phyloP scores from a whole-genome alignment of 2,888 invertebrate species.

The Stratiomys singularior region DNA sequence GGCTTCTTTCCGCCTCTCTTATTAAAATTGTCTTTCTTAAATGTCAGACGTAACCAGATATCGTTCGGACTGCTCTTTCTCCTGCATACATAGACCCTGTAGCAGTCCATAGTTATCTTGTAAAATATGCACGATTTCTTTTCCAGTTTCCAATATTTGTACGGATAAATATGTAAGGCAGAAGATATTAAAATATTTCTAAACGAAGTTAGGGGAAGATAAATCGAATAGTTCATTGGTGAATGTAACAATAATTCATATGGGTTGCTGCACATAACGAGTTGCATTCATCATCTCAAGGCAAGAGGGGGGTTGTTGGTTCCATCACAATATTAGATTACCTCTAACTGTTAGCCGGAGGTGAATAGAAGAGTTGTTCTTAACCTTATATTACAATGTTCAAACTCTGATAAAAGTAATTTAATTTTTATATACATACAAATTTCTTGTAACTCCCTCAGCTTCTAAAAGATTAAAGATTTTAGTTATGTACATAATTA shows the following conservation, averaged over 20 bases:
- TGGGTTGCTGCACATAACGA: background rate
- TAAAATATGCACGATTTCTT: background rate
- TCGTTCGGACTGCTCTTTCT: too few species aligned
- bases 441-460: slow-evolving; percentile 19
- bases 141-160: background rate
- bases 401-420: slow-evolving; percentile 28
- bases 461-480: slow-evolving; percentile 21
- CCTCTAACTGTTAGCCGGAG: background rate
- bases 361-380: background rate
- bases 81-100: background rate
- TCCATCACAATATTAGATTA: background rate
- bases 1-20: too few species aligned
- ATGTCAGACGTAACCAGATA: too few species aligned
- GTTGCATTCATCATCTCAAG: background rate
- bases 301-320: background rate
- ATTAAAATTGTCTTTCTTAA: too few species aligned
- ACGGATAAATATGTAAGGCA: background rate
- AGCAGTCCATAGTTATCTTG: background rate
- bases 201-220: background rate
- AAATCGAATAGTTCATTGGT: background rate
- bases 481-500: slow-evolving; percentile 51
- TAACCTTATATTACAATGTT: slow-evolving; percentile 27
- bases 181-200: background rate
- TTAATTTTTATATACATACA: slow-evolving; percentile 36
- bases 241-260: background rate